Evolutionary conservation across 1,140 invertebrate genomes (phyloP).

Genomic region (Lepidurus packardi): DNA sequence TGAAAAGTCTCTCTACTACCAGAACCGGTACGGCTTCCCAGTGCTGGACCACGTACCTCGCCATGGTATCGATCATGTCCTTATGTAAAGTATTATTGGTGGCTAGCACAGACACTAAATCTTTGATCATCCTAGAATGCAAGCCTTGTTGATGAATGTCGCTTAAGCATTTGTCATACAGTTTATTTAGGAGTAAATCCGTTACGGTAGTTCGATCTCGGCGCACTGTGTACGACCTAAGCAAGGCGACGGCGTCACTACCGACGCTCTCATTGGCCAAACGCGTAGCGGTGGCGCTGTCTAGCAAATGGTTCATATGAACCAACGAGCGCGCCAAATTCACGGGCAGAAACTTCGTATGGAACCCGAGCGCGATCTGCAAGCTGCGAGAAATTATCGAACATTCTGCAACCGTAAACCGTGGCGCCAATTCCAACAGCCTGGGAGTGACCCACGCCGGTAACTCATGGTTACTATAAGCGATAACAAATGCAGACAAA

Average conservation of each 20-base stretch:
- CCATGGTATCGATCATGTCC: conserved; percentile 46
- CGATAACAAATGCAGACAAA: conserved; percentile 47
- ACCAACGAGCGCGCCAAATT: conserved; percentile 41
- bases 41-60: conserved; percentile 45
- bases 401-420: conserved; percentile 37
- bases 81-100: conserved; percentile 33
- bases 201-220: background rate
- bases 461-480: conserved; percentile 41
- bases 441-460: conserved; percentile 34
- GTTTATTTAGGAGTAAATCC: background rate
- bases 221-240: background rate
- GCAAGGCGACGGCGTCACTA: background rate
- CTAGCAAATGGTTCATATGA: background rate
- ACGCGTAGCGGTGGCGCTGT: background rate
- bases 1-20: conserved; percentile 48
- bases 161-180: conserved; percentile 16
- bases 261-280: background rate
- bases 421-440: conserved; percentile 35
- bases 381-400: conserved; percentile 35
- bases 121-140: conserved; percentile 10
- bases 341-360: conserved; percentile 39
- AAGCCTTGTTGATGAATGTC: background rate
- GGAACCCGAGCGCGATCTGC: conserved; percentile 28
- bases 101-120: background rate
- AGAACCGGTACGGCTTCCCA: conserved; percentile 45